These are phyloP conservation scores for Troglohyphantes excavatus DNA, from an alignment of 2,888 invertebrate species.

Conservation along the genomic window DNA sequence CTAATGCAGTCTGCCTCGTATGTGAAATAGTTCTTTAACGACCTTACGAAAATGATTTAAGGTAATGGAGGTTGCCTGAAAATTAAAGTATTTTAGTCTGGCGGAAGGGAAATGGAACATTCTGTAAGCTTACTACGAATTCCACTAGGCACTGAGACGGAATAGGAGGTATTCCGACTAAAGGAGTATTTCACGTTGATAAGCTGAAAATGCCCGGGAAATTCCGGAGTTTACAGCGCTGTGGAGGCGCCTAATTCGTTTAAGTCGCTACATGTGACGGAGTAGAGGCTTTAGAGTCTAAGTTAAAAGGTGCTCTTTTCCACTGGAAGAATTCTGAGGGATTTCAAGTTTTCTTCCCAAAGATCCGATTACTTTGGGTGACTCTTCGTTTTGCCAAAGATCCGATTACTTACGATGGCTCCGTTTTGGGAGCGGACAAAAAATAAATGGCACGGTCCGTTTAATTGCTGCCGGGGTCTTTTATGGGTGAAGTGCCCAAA, in stretches of 20 bases:
- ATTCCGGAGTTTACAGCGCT: slow-evolving; percentile 60
- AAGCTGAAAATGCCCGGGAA: slow-evolving; percentile 53
- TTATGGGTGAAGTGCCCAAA: background rate
- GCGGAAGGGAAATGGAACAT: slow-evolving; percentile 18
- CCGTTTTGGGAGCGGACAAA: background rate
- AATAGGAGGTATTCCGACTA: slow-evolving; percentile 31
- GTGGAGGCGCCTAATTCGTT: slow-evolving; percentile 54
- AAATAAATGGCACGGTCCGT: too few species aligned
- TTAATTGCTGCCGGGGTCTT: background rate
- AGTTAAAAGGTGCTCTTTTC: slow-evolving; percentile 42
- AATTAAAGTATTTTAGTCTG: slow-evolving; percentile 45
- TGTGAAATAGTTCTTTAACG: slow-evolving; percentile 61
- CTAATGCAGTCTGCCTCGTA: background rate
- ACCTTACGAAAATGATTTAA: slow-evolving; percentile 66
- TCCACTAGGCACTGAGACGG: slow-evolving; percentile 36
- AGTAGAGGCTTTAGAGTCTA: slow-evolving; percentile 17
- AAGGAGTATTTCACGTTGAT: slow-evolving; percentile 65
- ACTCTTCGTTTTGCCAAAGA: slow-evolving; percentile 19
- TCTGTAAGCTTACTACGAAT: slow-evolving; percentile 14
- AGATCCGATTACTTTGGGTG: slow-evolving; percentile 51
- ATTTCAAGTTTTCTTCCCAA: slow-evolving; percentile 33
- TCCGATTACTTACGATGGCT: slow-evolving; percentile 54
- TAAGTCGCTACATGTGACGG: slow-evolving; percentile 34
- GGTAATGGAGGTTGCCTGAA: slow-evolving; percentile 54
- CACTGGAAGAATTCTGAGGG: slow-evolving; percentile 43